These are phyloP conservation scores for Palythoa heliodiscus DNA, from an alignment of 92 coral and sea anemone species.

Conservation along the genomic window DNA sequence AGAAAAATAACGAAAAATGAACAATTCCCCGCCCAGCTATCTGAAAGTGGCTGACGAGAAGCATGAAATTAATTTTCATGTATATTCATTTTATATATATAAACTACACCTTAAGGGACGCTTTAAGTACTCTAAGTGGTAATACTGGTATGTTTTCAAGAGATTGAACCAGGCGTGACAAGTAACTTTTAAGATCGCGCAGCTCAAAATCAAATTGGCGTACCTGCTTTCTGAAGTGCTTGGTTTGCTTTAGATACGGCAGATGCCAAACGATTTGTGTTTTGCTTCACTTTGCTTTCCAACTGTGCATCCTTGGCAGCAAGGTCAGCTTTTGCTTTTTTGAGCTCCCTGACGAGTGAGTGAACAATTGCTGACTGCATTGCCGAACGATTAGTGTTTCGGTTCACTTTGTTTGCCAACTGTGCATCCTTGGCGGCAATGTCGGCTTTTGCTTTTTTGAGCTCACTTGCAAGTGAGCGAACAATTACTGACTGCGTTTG, in stretches of 20 bases:
- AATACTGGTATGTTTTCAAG: too few relatives aligned
- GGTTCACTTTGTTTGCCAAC: not conserved
- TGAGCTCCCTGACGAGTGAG: not conserved
- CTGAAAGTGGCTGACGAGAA: too few relatives aligned
- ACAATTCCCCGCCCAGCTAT: too few relatives aligned
- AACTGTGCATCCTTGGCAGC: not conserved
- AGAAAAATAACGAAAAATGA: too few relatives aligned
- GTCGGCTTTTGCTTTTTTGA: not conserved
- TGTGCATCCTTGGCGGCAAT: not conserved
- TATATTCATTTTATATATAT: too few relatives aligned
- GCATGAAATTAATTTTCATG: too few relatives aligned
- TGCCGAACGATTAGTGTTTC: not conserved
- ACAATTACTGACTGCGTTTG: not conserved
- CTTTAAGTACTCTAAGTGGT: too few relatives aligned
- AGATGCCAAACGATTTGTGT: constrained; percentile 1
- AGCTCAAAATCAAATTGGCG: not conserved
- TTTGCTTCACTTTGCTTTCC: not conserved
- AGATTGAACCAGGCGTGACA: not conserved
- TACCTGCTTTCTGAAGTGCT: constrained; percentile 17
- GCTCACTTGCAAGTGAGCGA: not conserved
- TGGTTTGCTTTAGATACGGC: not conserved
- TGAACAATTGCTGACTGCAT: not conserved
- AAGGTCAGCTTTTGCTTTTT: not conserved
- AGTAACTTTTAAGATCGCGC: not conserved
- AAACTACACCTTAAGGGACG: too few relatives aligned